A percentile compares a stretch with the other conserved stretches of the same genome.
Conservation (phyloP, 2,113 vertebrate species). For the Strix aluco region DNA sequence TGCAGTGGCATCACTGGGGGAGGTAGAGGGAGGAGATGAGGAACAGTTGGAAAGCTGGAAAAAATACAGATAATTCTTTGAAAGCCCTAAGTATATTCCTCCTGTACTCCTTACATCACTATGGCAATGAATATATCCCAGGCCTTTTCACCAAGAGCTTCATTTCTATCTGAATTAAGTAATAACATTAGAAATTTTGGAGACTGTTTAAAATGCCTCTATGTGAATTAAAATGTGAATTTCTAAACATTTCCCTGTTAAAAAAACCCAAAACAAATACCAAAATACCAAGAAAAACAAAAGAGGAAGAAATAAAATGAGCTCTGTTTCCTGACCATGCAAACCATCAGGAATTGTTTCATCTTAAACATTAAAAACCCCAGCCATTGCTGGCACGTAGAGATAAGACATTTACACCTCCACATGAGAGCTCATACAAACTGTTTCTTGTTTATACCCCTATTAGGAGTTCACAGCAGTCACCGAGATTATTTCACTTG, state of each 20-base stretch:
- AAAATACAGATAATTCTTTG: conserved; percentile 12
- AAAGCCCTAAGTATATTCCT: neutral
- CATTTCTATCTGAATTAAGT: neutral
- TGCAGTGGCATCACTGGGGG: conserved; percentile 24
- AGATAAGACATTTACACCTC: conserved; percentile 54
- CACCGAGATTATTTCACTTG: conserved; percentile 62
- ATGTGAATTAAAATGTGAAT: neutral
- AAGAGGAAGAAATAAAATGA: conserved; percentile 31
- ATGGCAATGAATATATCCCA: neutral
- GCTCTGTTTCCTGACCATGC: neutral
- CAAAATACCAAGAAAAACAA: neutral
- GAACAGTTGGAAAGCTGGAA: conserved; percentile 22
- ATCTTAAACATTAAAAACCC: conserved; percentile 8
- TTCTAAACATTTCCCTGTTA: neutral
- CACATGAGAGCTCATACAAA: conserved; percentile 24
- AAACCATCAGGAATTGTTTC: conserved; percentile 47
- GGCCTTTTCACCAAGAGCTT: neutral
- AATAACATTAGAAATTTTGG: neutral
- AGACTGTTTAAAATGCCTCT: neutral
- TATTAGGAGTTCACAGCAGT: conserved; percentile 65
- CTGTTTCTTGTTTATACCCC: conserved; percentile 57
- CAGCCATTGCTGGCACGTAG: neutral
- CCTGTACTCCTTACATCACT: neutral
- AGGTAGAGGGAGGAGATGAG: neutral
- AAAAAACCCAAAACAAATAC: neutral